Conservation (phyloP, 2,888 invertebrate genomes). For the Fragum sueziense region DNA sequence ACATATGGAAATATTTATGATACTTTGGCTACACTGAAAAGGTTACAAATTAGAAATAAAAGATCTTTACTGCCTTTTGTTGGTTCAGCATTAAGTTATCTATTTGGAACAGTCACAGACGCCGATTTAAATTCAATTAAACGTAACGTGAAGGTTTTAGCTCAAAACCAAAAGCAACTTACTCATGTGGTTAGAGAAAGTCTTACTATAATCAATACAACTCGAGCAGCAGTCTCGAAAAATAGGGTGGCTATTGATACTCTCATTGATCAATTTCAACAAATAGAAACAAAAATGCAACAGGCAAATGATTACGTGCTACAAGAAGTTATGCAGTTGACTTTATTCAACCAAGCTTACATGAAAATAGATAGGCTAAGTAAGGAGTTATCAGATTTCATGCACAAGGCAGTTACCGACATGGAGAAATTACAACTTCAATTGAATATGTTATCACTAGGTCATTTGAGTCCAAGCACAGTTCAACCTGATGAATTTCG, state of each 20-base stretch:
- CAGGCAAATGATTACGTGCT: neutral
- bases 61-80: slow-evolving; percentile 27
- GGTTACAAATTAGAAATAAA: neutral
- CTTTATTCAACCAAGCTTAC: slow-evolving; percentile 24
- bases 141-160: neutral
- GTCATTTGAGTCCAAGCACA: slow-evolving; percentile 14
- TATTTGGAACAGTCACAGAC: slow-evolving; percentile 31
- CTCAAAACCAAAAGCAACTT: slow-evolving; percentile 33
- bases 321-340: neutral
- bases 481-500: slow-evolving; percentile 25
- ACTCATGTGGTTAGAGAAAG: slow-evolving; percentile 31
- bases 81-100: slow-evolving; percentile 10
- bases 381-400: slow-evolving; percentile 16
- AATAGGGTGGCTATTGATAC: slow-evolving; percentile 27
- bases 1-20: no score
- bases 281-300: slow-evolving; percentile 2
- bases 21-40: neutral
- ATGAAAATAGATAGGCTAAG: slow-evolving; percentile 21
- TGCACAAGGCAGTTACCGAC: neutral
- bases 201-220: slow-evolving; percentile 23
- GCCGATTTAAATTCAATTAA: neutral
- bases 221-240: slow-evolving; percentile 19
- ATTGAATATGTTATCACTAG: slow-evolving; percentile 14
- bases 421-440: slow-evolving; percentile 22
- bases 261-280: slow-evolving; percentile 7